phyloP scores from a whole-genome alignment of 2,888 invertebrate genomes.

The Hypolimnas misippus region DNA sequence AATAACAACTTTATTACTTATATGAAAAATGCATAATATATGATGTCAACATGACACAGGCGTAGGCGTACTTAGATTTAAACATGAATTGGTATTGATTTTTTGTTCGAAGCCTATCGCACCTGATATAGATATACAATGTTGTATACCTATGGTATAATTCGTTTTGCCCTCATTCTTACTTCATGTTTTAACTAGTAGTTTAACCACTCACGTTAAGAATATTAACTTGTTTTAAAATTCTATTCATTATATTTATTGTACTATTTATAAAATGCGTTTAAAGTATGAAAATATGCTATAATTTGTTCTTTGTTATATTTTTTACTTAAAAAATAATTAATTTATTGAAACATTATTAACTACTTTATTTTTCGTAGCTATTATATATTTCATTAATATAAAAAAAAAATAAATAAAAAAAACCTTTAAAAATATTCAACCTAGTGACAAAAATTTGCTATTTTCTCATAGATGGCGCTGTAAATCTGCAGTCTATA shows the following conservation, averaged over 20 bases:
- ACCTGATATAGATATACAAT: not conserved
- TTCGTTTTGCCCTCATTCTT: not conserved
- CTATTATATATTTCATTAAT: too few species aligned
- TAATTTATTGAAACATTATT: too few species aligned
- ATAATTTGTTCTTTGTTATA: not conserved
- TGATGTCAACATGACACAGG: too few species aligned
- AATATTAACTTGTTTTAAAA: not conserved
- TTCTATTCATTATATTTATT: not conserved
- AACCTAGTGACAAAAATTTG: not conserved
- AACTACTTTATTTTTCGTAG: not conserved
- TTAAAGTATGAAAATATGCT: not conserved
- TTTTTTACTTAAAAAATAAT: too few species aligned
- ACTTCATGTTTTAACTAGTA: not conserved
- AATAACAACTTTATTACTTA: too few species aligned
- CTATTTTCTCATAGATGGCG: constrained; percentile 6
- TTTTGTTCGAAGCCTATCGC: not conserved
- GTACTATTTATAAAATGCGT: not conserved
- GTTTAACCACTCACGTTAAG: not conserved
- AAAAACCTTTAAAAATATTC: not conserved
- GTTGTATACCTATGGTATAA: not conserved
- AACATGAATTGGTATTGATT: constrained; percentile 3
- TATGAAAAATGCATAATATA: too few species aligned
- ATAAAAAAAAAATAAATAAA: not conserved
- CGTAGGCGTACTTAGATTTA: not conserved
- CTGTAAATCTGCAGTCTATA: not conserved